Conservation (phyloP, 2,797 vertebrate genomes). For the Eulemur rubriventer region DNA sequence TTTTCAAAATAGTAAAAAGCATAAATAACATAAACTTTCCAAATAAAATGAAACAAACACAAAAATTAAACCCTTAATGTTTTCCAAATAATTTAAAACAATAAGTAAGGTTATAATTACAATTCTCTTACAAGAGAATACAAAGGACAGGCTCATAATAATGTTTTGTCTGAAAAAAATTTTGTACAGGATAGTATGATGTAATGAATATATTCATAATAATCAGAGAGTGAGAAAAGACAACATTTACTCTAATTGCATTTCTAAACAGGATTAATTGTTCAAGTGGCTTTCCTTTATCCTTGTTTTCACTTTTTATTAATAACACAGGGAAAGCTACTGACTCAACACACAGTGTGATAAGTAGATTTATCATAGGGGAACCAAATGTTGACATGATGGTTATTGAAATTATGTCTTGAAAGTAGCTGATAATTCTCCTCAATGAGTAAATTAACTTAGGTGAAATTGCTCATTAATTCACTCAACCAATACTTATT, state of each 20-base stretch:
- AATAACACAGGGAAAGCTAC: neutral
- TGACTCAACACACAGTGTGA: neutral
- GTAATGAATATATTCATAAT: neutral
- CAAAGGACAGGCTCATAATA: neutral
- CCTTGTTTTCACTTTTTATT: constrained; percentile 1
- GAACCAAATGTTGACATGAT: neutral
- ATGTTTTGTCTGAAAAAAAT: constrained; percentile 20
- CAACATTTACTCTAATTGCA: neutral
- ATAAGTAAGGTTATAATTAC: neutral
- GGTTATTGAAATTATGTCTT: neutral
- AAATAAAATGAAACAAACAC: constrained; percentile 15
- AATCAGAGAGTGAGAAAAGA: constrained; percentile 15
- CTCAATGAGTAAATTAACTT: neutral
- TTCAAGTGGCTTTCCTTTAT: neutral
- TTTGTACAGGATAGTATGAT: neutral
- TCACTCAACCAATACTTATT: neutral
- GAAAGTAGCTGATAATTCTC: neutral
- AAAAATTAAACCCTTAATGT: neutral
- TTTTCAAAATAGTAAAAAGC: constrained; percentile 1
- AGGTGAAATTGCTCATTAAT: neutral
- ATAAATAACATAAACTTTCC: neutral
- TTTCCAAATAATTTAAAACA: constrained; percentile 34
- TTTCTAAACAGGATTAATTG: neutral
- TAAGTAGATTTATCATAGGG: neutral
- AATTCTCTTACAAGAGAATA: neutral